Conservation (phyloP, 2,888 invertebrate species). For the Cheilosia impressa region DNA sequence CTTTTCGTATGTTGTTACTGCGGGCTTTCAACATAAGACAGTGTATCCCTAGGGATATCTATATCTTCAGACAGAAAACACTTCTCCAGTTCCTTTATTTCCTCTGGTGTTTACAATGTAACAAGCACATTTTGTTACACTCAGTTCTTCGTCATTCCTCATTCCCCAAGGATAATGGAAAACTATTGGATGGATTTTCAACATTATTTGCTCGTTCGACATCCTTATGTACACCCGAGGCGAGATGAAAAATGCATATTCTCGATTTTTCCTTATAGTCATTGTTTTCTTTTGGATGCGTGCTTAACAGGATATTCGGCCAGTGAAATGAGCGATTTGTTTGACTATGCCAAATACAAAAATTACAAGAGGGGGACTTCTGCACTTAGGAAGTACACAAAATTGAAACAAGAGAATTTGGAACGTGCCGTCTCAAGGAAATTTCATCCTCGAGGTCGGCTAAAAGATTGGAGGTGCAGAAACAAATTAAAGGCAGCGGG, state of each 20-base stretch:
- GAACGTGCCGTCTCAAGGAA: neutral
- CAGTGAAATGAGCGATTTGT: constrained; percentile 23
- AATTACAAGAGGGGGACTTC: neutral
- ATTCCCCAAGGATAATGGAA: constrained; percentile 52
- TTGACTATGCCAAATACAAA: constrained; percentile 6
- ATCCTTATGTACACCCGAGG: constrained; percentile 38
- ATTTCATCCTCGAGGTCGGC: no score
- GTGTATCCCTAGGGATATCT: no score
- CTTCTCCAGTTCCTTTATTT: constrained; percentile 2
- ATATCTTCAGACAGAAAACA: neutral
- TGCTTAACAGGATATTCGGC: constrained; percentile 4
- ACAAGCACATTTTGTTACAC: constrained; percentile 11
- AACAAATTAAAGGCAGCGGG: no score
- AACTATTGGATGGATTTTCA: constrained; percentile 71
- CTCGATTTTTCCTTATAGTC: constrained; percentile 17
- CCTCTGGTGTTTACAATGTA: neutral
- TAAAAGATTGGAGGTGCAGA: no score
- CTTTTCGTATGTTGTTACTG: no score
- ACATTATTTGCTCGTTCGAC: constrained; percentile 70
- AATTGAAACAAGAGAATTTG: constrained; percentile 7
- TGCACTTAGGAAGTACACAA: neutral
- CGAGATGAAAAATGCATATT: constrained; percentile 28
- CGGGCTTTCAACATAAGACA: no score
- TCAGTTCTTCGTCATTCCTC: constrained; percentile 19
- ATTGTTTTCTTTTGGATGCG: constrained; percentile 10